phyloP scores from a whole-genome alignment of 2,888 invertebrate genomes.

The Amitus sp. region DNA sequence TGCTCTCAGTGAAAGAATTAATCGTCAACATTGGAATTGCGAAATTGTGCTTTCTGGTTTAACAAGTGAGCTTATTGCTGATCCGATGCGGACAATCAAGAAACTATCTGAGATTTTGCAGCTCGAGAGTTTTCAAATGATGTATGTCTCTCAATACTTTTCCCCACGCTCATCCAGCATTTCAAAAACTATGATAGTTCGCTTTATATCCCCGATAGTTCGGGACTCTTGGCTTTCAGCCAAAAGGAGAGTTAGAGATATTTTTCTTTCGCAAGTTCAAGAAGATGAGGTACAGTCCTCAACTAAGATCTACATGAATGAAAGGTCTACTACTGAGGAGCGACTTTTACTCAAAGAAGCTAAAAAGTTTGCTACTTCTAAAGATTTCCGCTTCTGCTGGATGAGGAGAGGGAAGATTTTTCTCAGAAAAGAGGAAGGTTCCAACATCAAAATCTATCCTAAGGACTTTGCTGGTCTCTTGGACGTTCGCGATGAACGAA shows the following conservation, averaged over 20 bases:
- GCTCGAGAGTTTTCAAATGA: neutral
- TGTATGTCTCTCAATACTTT: neutral
- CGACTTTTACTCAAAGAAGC: neutral
- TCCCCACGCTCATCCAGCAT: neutral
- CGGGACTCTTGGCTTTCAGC: neutral
- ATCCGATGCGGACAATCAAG: neutral
- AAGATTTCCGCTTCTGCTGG: neutral
- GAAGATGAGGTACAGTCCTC: neutral
- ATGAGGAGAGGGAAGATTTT: neutral
- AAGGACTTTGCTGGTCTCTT: too few species aligned
- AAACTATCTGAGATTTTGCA: neutral
- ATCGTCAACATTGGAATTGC: neutral
- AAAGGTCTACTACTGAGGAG: neutral
- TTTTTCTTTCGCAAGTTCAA: neutral
- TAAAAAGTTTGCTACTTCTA: neutral
- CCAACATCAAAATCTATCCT: too few species aligned
- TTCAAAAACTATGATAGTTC: too few species aligned
- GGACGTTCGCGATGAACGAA: too few species aligned
- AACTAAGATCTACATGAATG: slow-evolving; percentile 7
- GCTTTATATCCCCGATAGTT: neutral
- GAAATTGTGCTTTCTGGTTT: neutral
- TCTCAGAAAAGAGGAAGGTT: too few species aligned
- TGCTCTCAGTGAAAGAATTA: neutral
- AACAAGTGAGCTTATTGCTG: neutral
- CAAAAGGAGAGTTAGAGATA: neutral